Base-by-base conservation (phyloP, 2,888 invertebrate species). In the Xestobium rufovillosum region DNA sequence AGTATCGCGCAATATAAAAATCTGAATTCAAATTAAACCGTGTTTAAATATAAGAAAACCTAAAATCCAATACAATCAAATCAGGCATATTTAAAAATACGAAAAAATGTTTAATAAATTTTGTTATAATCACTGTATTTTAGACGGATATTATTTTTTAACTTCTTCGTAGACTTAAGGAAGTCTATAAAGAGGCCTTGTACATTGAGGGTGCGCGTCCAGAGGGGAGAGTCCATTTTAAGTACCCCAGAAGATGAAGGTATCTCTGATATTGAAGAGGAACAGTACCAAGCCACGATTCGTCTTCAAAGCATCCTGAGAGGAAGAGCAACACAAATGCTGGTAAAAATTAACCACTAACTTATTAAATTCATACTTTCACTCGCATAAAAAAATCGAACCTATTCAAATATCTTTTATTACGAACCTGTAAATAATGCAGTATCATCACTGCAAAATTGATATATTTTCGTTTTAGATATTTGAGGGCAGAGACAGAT, bases 311-410 rank as follows among this genome's bases (percentile, higher is more conserved):
- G 75, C 54, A 63, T 82, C 15, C 66, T 86, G 1, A 65, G 78
- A 43, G 86, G 85, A 2, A 66, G 85, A 12, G 82, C 83, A 3
- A 72, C 80, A 10, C 85, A 86, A 63, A 76, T 71, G 48, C 63
- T 81, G 72, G 81, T 81, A 61, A 57, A 57, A 37, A 4, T 25
- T 31, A 9, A 16, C 23, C 3, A 8, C 16, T 19, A 1, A n/a
- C n/a, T n/a, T n/a, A n/a, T n/a, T n/a, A n/a, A n/a, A n/a, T n/a
- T n/a, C n/a, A n/a, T n/a, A n/a, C n/a, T n/a, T n/a, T n/a, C n/a
- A n/a, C n/a, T n/a, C n/a, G n/a, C n/a, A n/a, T n/a, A n/a, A n/a
- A n/a, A n/a, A n/a, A n/a, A n/a, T n/a, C n/a, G n/a, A n/a, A n/a
- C n/a, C n/a, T n/a, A n/a, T n/a, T n/a, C n/a, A n/a, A n/a, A n/a